phyloP scores from a whole-genome alignment of 2,888 invertebrate genomes.

The Pachymerium ferrugineum region DNA sequence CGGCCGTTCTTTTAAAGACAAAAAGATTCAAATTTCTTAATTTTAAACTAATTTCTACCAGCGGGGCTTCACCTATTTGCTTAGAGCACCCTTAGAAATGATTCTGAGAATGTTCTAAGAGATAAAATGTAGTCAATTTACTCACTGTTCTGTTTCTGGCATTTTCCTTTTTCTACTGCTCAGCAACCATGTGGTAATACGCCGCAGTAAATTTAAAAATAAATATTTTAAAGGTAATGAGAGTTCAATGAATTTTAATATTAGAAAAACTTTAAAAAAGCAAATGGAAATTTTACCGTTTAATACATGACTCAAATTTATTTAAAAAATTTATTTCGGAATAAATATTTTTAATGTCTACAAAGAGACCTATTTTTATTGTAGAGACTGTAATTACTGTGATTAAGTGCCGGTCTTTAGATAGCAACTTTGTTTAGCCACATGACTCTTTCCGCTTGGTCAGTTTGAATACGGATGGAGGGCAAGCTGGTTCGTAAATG shows the following conservation, averaged over 20 bases:
- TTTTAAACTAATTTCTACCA: not conserved
- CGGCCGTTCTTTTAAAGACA: not conserved
- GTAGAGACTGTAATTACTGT: not conserved
- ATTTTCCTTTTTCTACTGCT: conserved; percentile 6
- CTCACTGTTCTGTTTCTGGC: conserved; percentile 31
- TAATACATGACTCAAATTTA: too few relatives aligned
- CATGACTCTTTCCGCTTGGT: not conserved
- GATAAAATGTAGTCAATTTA: not conserved
- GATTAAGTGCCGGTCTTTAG: not conserved
- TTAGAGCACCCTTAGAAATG: too few relatives aligned
- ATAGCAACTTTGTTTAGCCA: too few relatives aligned
- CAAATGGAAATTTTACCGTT: too few relatives aligned
- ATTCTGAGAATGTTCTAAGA: too few relatives aligned
- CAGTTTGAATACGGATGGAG: not conserved
- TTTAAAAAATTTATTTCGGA: not conserved
- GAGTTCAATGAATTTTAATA: not conserved
- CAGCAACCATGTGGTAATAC: conserved; percentile 20
- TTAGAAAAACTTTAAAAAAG: too few relatives aligned
- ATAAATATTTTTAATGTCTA: too few relatives aligned
- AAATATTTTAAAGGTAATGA: not conserved
- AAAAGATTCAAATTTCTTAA: not conserved
- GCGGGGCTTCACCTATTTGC: too few relatives aligned
- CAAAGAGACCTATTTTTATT: too few relatives aligned
- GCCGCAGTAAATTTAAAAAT: not conserved
- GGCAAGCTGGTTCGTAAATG: not conserved